A percentile compares a stretch with the other conserved stretches of the same genome.
These are phyloP conservation scores for Cephus cinctus DNA, from an alignment of 1,140 invertebrate genomes.

Conservation along the genomic window DNA sequence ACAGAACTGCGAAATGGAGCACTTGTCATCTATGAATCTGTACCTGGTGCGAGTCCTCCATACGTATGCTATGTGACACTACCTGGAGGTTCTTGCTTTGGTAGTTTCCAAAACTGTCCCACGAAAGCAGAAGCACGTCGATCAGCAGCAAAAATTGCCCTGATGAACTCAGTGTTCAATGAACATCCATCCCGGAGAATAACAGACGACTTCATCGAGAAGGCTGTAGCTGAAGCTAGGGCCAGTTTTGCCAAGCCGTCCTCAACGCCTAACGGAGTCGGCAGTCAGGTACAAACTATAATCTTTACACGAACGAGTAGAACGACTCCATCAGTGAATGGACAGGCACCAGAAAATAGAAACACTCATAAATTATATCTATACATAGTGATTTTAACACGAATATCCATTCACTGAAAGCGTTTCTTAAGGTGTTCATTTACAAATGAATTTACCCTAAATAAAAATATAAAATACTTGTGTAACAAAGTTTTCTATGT, in stretches of 20 bases:
- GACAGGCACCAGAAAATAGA: no score
- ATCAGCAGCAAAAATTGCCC: slow-evolving; percentile 91
- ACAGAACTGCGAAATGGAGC: slow-evolving; percentile 86
- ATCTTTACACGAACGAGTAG: neutral
- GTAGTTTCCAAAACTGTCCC: slow-evolving; percentile 92
- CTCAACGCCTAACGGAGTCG: slow-evolving; percentile 44
- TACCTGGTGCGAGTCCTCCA: slow-evolving; percentile 84
- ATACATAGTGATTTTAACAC: neutral
- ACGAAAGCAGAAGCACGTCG: slow-evolving; percentile 92
- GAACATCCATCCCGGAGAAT: slow-evolving; percentile 92
- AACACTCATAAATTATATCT: neutral
- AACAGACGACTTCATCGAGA: slow-evolving; percentile 91
- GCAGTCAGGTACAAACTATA: slow-evolving; percentile 38
- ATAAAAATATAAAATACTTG: slow-evolving; percentile 3
- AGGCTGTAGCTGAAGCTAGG: slow-evolving; percentile 85
- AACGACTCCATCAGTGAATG: no score
- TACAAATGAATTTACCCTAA: no score
- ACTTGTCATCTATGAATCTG: slow-evolving; percentile 92
- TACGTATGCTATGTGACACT: slow-evolving; percentile 94
- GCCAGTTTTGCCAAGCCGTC: slow-evolving; percentile 60
- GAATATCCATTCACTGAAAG: neutral
- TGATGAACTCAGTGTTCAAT: slow-evolving; percentile 97
- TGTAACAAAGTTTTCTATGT: neutral
- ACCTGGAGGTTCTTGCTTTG: slow-evolving; percentile 93
- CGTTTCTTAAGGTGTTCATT: neutral